Conservation (phyloP, 2,113 vertebrate species). For the Oreochromis niloticus region DNA sequence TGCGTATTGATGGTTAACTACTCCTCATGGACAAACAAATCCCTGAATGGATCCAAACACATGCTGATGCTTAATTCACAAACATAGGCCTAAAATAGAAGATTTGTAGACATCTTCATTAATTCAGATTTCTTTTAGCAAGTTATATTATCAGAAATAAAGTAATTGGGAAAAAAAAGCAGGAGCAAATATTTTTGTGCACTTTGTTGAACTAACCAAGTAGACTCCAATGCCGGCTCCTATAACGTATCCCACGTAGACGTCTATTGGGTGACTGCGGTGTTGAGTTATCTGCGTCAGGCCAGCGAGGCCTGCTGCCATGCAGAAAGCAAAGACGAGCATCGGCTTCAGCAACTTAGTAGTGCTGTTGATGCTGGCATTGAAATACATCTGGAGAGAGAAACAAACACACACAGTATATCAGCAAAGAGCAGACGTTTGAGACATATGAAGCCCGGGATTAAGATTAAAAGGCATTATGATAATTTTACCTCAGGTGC, state of each 20-base stretch:
- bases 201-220: slow-evolving; percentile 78
- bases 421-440: not conserved
- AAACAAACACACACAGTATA: not conserved
- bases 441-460: not conserved
- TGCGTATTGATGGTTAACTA: not conserved
- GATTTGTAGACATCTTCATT: not conserved
- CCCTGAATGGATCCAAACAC: slow-evolving; percentile 3
- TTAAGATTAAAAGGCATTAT: not conserved
- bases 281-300: slow-evolving; percentile 96
- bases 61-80: not conserved
- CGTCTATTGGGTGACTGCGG: slow-evolving; percentile 90
- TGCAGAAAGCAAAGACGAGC: slow-evolving; percentile 90
- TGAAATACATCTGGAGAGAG: slow-evolving; percentile 86
- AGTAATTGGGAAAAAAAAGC: not conserved
- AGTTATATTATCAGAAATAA: not conserved
- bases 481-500: not conserved
- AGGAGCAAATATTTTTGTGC: not conserved
- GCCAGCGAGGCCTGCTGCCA: slow-evolving; percentile 86
- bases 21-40: not conserved
- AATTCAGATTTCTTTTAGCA: not conserved
- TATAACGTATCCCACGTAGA: slow-evolving; percentile 92
- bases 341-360: slow-evolving; percentile 95
- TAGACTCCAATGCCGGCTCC: slow-evolving; percentile 90
- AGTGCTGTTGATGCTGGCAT: slow-evolving; percentile 87
- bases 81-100: not conserved